These are phyloP conservation scores for Pachyseris speciosa DNA, from an alignment of 64 coral and sea anemone genomes.

Conservation along the genomic window DNA sequence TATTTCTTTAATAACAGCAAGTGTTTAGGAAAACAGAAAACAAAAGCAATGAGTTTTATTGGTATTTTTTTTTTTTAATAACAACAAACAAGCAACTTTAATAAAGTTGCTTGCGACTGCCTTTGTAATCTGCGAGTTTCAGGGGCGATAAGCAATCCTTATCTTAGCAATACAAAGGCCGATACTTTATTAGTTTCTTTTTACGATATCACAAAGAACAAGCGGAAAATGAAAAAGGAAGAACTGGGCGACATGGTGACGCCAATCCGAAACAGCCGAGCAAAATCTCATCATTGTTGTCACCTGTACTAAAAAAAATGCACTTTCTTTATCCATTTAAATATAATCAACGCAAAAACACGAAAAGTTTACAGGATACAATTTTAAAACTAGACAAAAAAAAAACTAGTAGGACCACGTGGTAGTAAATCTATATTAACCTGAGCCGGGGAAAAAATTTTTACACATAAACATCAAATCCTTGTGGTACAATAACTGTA, in stretches of 20 bases:
- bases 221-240: neutral
- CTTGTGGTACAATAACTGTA: no score
- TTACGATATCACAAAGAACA: neutral
- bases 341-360: neutral
- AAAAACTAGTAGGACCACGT: no score
- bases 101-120: neutral
- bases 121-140: neutral
- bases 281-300: conserved; percentile 18
- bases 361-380: neutral
- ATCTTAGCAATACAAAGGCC: neutral
- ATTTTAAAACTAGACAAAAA: no score
- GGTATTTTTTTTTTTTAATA: neutral
- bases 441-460: no score
- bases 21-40: no score
- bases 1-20: no score
- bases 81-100: neutral
- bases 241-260: neutral
- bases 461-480: no score
- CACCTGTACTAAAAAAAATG: neutral
- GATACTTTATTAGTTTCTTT: conserved; percentile 10
- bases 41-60: no score
- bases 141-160: neutral
- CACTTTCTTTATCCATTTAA: neutral
- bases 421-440: no score
- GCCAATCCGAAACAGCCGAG: conserved; percentile 7